Evolutionary conservation across 2,888 invertebrate species (phyloP).

Genomic region (Criorhina ranunculi): DNA sequence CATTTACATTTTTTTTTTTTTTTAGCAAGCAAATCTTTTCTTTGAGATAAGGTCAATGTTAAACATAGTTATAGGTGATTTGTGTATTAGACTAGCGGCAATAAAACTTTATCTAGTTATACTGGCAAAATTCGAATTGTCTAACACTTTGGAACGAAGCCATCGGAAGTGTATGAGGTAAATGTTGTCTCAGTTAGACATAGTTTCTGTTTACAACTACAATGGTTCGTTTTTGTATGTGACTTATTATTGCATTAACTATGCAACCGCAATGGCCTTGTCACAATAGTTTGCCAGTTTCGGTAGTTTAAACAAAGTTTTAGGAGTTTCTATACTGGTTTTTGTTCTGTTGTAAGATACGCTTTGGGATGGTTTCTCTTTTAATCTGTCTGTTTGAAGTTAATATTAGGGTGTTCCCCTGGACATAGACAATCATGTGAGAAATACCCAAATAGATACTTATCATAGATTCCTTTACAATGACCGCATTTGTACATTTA

Average conservation of each 20-base stretch:
- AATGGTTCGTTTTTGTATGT: neutral
- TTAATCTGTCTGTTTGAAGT: neutral
- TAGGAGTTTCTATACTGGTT: slow-evolving; percentile 3
- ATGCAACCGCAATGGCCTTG: slow-evolving; percentile 25
- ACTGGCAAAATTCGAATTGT: neutral
- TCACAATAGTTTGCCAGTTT: slow-evolving; percentile 17
- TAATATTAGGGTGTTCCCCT: slow-evolving; percentile 35
- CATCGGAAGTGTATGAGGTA: neutral
- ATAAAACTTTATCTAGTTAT: slow-evolving; percentile 1
- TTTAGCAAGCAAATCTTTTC: slow-evolving; percentile 3
- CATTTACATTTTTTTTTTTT: neutral
- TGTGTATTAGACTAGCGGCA: neutral
- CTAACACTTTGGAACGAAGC: neutral
- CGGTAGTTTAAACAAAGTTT: neutral
- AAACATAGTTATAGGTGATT: neutral
- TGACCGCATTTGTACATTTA: slow-evolving; percentile 3
- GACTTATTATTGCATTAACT: neutral
- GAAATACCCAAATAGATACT: neutral
- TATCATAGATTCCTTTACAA: slow-evolving; percentile 7
- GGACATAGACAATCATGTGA: slow-evolving; percentile 2
- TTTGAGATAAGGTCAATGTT: slow-evolving; percentile 22
- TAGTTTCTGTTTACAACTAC: neutral
- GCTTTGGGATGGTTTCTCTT: neutral
- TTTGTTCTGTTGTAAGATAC: slow-evolving; percentile 18
- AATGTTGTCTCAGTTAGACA: neutral